Base-by-base conservation (phyloP, 2,888 invertebrate species). In the Zootermopsis nevadensis region DNA sequence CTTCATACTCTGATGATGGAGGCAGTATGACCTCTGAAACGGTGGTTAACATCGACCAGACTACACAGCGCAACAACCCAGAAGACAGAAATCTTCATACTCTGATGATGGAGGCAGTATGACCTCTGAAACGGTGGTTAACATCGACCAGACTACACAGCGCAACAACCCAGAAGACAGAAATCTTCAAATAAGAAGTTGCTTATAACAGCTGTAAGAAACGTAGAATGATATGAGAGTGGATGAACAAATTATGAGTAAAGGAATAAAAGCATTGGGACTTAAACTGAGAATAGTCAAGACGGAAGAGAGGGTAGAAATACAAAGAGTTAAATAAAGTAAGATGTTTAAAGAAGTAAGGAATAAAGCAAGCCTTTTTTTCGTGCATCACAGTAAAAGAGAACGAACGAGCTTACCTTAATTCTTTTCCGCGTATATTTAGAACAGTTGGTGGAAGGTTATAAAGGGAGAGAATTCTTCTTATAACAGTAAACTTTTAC, bases 401-500 rank as follows among this genome's bases (percentile, higher is more conserved):
- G 60, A 60, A 60, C n/a, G 60, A 60, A 60, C 27, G 60, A 60
- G 60, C 6, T 60, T 10, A 4, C n/a, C 60, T 60, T 60, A 60
- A 60, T 60, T 60, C n/a, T 60, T 27, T n/a, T n/a, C 27, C 27
- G 60, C 60, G 48, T 48, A 48, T 19, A 19, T 48, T 48, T 15
- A 48, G 1, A 8, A 6, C 3, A 48, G 19, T 38, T 4, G 38
- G 38, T 4, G 38, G 38, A 15, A 3, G 48, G 19, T n/a, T 15
- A 60, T 60, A 69, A 69, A 33, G 69, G 33, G 31, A 30, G 33
- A 55, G 33, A 77, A 53, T 77, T 77, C 55, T 77, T 31, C 53
- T 33, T 55, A 77, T 55, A 48, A 77, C 77, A 77, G 77, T 77
- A 77, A 77, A 77, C 53, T 77, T 48, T 76, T 76, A 76, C 42